These are phyloP conservation scores for Hirtodrosophila confusa DNA, from an alignment of 2,888 invertebrate genomes.

Conservation along the genomic window DNA sequence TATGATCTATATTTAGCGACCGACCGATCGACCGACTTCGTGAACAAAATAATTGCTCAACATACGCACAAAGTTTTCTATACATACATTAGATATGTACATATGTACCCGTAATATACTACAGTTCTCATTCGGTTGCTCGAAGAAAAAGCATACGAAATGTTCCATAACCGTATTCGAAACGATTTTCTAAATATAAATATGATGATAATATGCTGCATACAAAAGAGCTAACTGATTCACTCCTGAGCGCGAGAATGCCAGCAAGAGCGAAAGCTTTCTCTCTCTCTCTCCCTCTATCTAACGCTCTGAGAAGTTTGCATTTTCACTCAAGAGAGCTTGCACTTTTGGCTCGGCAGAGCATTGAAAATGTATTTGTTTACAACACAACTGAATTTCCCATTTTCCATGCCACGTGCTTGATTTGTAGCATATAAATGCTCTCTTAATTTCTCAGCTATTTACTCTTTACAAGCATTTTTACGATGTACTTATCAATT, in stretches of 20 bases:
- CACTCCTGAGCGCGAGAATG: too few species aligned
- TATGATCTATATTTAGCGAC: slow-evolving; percentile 66
- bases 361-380: slow-evolving; percentile 8
- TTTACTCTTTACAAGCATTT: slow-evolving; percentile 11
- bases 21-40: slow-evolving; percentile 73
- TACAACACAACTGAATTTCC: background rate
- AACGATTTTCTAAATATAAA: slow-evolving; percentile 76
- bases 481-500: background rate
- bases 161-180: slow-evolving; percentile 72
- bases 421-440: background rate
- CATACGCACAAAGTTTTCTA: slow-evolving; percentile 46
- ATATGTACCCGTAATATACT: slow-evolving; percentile 14
- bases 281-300: too few species aligned
- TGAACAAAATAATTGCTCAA: slow-evolving; percentile 72
- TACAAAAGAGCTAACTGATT: slow-evolving; percentile 19
- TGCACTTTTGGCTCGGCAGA: too few species aligned
- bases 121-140: slow-evolving; percentile 35
- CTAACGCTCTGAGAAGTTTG: background rate
- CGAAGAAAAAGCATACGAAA: slow-evolving; percentile 48
- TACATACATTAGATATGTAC: slow-evolving; percentile 13
- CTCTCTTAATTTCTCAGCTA: slow-evolving; percentile 10
- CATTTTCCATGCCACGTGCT: slow-evolving; percentile 49
- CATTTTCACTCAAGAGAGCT: slow-evolving; percentile 57
- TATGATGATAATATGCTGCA: slow-evolving; percentile 69
- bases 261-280: slow-evolving; percentile 28